Conservation (phyloP, 2,888 invertebrate genomes). For the Rhorus exstirpatorius region DNA sequence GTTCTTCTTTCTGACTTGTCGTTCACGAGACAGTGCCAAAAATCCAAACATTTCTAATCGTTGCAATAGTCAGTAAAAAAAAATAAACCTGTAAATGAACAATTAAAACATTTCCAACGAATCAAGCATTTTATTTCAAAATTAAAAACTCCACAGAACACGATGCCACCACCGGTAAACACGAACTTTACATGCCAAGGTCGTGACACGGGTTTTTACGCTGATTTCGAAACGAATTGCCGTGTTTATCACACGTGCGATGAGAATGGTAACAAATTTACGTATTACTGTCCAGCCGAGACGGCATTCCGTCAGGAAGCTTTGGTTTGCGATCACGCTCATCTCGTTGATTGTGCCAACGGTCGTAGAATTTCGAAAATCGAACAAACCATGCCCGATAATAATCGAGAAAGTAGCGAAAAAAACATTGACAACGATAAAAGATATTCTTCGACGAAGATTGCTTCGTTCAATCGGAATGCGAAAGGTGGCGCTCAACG, state of each 20-base stretch:
- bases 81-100: not conserved
- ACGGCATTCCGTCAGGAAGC: constrained; percentile 83
- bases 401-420: not conserved
- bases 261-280: constrained; percentile 83
- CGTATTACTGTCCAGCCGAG: constrained; percentile 81
- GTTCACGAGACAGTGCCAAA: too few species aligned
- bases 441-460: not conserved
- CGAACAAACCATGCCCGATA: constrained; percentile 8
- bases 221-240: constrained; percentile 79
- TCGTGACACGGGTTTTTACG: constrained; percentile 80
- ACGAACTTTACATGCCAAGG: constrained; percentile 79
- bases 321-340: constrained; percentile 82
- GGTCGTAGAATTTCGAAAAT: constrained; percentile 39
- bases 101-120: too few species aligned
- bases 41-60: not conserved
- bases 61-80: not conserved
- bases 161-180: constrained; percentile 74
- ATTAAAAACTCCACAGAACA: constrained; percentile 75
- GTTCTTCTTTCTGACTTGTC: too few species aligned
- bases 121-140: not conserved
- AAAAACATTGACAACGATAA: not conserved
- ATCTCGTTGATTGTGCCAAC: constrained; percentile 80
- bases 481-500: constrained; percentile 2
- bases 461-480: not conserved
- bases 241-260: constrained; percentile 82